These are phyloP conservation scores for Semnornis frantzii DNA, from an alignment of 2,113 vertebrate genomes.

Conservation along the genomic window DNA sequence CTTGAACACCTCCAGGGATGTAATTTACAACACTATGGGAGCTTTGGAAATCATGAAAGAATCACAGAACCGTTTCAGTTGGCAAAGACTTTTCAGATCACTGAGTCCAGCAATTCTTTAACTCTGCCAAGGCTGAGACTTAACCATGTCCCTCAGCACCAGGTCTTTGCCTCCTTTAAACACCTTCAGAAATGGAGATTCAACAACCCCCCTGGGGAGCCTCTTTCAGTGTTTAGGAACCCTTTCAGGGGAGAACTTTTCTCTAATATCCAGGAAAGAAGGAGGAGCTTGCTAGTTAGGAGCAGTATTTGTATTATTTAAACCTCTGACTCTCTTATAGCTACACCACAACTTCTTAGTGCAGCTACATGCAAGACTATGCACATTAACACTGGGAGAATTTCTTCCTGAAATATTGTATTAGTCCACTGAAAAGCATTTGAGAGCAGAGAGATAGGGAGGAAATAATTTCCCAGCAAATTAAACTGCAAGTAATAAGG, in stretches of 20 bases:
- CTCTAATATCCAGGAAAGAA: neutral
- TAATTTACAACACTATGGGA: neutral
- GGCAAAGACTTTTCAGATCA: no score
- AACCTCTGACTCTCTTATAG: neutral
- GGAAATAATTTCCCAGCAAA: neutral
- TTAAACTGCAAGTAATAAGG: neutral
- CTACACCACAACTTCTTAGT: neutral
- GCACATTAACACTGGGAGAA: neutral
- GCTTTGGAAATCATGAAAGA: neutral
- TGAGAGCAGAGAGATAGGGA: neutral
- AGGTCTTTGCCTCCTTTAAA: no score
- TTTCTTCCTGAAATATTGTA: neutral
- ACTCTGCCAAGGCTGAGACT: no score
- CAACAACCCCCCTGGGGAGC: no score
- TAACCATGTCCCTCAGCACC: no score
- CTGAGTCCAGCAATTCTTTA: no score
- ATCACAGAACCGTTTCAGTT: neutral
- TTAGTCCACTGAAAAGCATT: neutral
- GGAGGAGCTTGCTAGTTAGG: neutral
- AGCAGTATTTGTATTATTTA: neutral
- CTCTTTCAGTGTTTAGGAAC: no score
- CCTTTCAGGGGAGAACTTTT: no score
- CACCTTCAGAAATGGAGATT: no score
- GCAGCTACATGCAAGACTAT: neutral
- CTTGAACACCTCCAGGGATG: no score